Evolutionary conservation across 2,797 vertebrate genomes (phyloP).

Genomic region (Poecilia picta): DNA sequence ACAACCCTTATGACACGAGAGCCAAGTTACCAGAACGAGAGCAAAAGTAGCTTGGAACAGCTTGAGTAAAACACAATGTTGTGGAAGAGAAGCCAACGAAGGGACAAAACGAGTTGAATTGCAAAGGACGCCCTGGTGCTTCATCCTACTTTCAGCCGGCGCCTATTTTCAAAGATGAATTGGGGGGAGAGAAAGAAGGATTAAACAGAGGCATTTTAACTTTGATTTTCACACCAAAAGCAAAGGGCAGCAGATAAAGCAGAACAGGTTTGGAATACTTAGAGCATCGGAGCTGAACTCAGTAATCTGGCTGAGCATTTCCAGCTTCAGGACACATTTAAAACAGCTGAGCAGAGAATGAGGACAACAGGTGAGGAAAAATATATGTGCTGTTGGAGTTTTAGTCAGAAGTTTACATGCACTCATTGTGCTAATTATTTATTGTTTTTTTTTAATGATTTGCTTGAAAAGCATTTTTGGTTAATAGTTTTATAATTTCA

Average conservation of each 20-base stretch:
- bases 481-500: neutral
- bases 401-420: neutral
- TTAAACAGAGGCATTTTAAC: constrained; percentile 50
- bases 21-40: constrained; percentile 23
- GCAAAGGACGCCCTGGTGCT: constrained; percentile 48
- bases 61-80: constrained; percentile 19
- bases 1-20: constrained; percentile 42
- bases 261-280: constrained; percentile 61
- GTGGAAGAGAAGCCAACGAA: neutral
- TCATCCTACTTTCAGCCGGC: constrained; percentile 42
- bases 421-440: neutral
- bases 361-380: constrained; percentile 36
- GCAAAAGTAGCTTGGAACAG: constrained; percentile 47
- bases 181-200: constrained; percentile 28
- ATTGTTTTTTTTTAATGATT: neutral
- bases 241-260: constrained; percentile 69
- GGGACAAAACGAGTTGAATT: constrained; percentile 33
- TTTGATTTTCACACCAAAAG: constrained; percentile 71
- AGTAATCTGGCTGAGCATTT: constrained; percentile 47
- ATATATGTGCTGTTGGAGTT: neutral
- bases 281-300: constrained; percentile 45
- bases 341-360: constrained; percentile 28
- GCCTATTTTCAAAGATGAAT: constrained; percentile 27
- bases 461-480: neutral
- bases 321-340: constrained; percentile 54